phyloP scores from a whole-genome alignment of 1,140 invertebrate genomes.

The Melanaphis sacchari region DNA sequence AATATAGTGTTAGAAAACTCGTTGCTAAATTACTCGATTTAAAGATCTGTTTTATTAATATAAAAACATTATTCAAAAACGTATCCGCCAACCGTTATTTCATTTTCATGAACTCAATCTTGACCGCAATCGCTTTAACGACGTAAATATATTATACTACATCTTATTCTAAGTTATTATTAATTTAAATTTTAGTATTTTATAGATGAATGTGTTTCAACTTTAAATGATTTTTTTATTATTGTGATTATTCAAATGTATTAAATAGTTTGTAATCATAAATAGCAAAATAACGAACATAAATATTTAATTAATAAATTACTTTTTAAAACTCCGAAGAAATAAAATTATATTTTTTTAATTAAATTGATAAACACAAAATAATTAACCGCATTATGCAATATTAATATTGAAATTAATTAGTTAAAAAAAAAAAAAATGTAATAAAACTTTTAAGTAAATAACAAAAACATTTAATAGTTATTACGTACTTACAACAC shows the following conservation, averaged over 20 bases:
- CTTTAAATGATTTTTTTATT: background rate
- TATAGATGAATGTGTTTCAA: background rate
- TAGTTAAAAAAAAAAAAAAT: background rate
- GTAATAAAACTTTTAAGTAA: background rate
- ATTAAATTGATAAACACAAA: background rate
- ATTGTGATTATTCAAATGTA: background rate
- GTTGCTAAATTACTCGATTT: background rate
- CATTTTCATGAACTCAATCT: background rate
- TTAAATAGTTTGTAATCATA: background rate
- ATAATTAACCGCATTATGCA: background rate
- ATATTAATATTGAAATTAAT: constrained; percentile 4
- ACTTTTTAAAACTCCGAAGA: background rate
- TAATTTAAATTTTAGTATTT: background rate
- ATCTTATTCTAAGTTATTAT: background rate
- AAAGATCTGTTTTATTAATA: background rate
- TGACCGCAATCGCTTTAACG: background rate
- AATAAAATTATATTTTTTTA: background rate
- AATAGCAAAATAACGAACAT: background rate
- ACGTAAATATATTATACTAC: background rate
- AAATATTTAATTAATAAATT: background rate
- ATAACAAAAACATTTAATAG: background rate
- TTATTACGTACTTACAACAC: background rate
- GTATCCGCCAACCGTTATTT: background rate
- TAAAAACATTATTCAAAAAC: background rate
- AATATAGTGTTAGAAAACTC: background rate